Percentiles rank a stretch among this genome's conserved stretches.
Conservation (phyloP, 2,888 invertebrate genomes). For the Actias luna region DNA sequence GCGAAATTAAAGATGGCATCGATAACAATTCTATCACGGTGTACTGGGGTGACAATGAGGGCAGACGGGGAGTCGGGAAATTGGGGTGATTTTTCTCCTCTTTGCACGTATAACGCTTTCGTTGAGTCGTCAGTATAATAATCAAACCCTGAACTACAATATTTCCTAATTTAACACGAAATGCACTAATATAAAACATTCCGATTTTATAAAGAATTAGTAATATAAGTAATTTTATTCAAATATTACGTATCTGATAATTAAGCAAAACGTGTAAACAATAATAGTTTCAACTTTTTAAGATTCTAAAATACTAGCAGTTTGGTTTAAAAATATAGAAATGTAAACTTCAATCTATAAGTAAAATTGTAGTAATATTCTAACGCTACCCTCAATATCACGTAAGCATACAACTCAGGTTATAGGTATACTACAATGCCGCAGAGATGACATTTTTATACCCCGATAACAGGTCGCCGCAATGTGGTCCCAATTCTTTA, state of each 20-base stretch:
- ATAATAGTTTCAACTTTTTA: background rate
- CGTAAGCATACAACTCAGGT: background rate
- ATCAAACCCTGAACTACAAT: slow-evolving; percentile 4
- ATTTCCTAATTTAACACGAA: background rate
- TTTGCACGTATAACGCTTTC: slow-evolving; percentile 49
- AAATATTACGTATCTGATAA: background rate
- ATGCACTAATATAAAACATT: background rate
- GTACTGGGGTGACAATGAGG: slow-evolving; percentile 65
- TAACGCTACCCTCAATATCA: slow-evolving; percentile 6
- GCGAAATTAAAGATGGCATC: slow-evolving; percentile 84
- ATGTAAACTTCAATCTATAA: background rate
- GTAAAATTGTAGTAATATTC: background rate
- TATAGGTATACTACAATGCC: slow-evolving; percentile 37
- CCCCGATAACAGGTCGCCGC: slow-evolving; percentile 46
- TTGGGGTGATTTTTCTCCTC: slow-evolving; percentile 78
- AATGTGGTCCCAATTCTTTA: slow-evolving; percentile 42
- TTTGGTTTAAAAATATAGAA: background rate
- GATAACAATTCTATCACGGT: slow-evolving; percentile 82
- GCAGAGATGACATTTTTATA: slow-evolving; percentile 53
- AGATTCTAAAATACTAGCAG: background rate
- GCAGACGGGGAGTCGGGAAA: slow-evolving; percentile 62
- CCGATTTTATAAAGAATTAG: background rate
- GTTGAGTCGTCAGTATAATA: slow-evolving; percentile 43
- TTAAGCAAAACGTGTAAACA: background rate
- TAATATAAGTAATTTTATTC: background rate